A percentile compares a stretch with the other conserved stretches of the same genome.
Evolutionary conservation across 2,888 invertebrate species (phyloP).

Genomic region (Uropetala carovei): DNA sequence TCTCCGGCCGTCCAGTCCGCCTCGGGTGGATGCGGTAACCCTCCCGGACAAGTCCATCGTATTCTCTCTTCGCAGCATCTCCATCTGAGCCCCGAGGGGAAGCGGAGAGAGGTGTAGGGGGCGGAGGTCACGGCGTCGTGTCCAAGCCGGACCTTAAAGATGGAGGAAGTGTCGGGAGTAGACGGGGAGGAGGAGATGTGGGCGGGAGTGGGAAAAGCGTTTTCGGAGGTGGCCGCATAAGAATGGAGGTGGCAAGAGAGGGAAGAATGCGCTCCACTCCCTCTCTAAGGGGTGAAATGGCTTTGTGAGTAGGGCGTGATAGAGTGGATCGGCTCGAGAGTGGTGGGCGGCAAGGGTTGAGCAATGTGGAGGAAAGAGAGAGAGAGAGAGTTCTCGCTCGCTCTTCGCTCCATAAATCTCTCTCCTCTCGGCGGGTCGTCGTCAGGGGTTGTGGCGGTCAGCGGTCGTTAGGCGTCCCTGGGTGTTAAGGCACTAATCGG

Average conservation of each 20-base stretch:
- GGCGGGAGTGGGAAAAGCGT: not conserved
- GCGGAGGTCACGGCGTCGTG: conserved; percentile 2
- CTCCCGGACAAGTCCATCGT: not conserved
- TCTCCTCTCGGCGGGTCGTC: conserved; percentile 46
- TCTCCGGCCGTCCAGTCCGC: not conserved
- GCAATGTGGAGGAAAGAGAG: not conserved
- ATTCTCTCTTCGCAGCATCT: too few species aligned
- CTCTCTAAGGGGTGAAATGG: conserved; percentile 50
- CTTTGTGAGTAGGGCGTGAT: conserved; percentile 57
- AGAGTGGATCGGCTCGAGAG: conserved; percentile 47
- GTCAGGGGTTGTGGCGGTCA: conserved; percentile 57
- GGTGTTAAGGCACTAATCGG: conserved; percentile 64
- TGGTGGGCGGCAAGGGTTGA: conserved; percentile 17
- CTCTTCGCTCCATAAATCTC: conserved; percentile 50
- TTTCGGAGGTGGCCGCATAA: not conserved
- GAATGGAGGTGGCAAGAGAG: not conserved
- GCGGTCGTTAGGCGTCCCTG: conserved; percentile 62
- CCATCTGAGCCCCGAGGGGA: too few species aligned
- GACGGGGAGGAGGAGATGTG: not conserved
- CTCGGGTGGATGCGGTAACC: not conserved
- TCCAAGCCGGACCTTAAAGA: not conserved
- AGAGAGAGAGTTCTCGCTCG: conserved; percentile 6
- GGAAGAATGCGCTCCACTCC: not conserved
- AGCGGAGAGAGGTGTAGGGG: not conserved
- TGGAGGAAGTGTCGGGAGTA: not conserved